Conservation (phyloP, 35 echinoderm and acorn worm species). For the Stichopus chloronotus region DNA sequence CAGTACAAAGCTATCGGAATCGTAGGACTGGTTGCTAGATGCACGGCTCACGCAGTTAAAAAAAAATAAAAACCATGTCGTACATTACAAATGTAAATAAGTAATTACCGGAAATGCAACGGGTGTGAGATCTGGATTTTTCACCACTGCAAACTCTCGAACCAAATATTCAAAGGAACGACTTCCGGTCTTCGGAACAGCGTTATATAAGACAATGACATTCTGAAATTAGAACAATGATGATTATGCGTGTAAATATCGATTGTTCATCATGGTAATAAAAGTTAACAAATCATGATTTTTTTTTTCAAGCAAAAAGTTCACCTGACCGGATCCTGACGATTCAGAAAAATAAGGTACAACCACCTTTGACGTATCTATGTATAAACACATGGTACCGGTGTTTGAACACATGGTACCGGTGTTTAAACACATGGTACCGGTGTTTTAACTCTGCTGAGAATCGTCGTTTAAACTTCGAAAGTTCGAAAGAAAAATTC, state of each 20-base stretch:
- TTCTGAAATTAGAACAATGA: not conserved
- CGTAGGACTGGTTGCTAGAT: not conserved
- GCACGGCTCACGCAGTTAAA: not conserved
- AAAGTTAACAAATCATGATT: not conserved
- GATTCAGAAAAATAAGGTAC: too few relatives aligned
- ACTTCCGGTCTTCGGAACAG: conserved; percentile 49
- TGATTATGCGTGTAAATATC: not conserved
- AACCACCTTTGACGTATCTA: too few relatives aligned
- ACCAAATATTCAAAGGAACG: conserved; percentile 30
- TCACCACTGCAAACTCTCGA: not conserved
- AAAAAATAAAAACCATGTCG: not conserved
- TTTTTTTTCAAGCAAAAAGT: not conserved
- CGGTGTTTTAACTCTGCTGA: too few relatives aligned
- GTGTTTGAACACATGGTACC: too few relatives aligned
- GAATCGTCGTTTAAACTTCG: too few relatives aligned
- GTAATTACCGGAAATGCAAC: conserved; percentile 17
- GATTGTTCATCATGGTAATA: not conserved
- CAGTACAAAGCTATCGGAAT: not conserved
- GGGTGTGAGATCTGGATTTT: not conserved
- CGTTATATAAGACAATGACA: conserved; percentile 33
- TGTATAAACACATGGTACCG: too few relatives aligned
- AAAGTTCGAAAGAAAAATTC: too few relatives aligned
- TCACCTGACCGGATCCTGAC: not conserved
- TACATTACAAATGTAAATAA: too few relatives aligned
- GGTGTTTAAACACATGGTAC: too few relatives aligned